Percentiles rank a stretch among this genome's conserved stretches.
Evolutionary conservation across 2,888 invertebrate genomes (phyloP).

Genomic region (Eupithecia vulgata): DNA sequence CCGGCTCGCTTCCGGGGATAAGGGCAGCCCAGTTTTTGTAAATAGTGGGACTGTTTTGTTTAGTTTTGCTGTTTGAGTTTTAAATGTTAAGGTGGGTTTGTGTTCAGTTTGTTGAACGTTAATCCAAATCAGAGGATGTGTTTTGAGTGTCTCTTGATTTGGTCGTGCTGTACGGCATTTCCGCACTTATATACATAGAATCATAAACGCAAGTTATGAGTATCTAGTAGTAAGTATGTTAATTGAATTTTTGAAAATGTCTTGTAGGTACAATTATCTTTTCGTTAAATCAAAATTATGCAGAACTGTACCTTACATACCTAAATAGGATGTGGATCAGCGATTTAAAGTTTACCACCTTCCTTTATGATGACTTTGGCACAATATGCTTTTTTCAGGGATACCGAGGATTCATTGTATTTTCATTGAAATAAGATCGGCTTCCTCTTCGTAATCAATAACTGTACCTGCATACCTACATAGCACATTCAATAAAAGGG

Average conservation of each 20-base stretch:
- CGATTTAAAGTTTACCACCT: no score
- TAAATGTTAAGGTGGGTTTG: neutral
- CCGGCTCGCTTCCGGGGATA: slow-evolving; percentile 35
- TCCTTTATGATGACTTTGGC: no score
- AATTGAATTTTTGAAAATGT: no score
- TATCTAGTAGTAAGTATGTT: no score
- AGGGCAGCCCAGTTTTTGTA: slow-evolving; percentile 31
- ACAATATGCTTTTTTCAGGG: no score
- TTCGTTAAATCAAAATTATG: no score
- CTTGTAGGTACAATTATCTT: no score
- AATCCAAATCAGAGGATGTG: no score
- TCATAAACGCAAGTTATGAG: no score
- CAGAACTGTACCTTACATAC: no score
- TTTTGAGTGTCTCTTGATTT: neutral
- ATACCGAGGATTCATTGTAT: no score
- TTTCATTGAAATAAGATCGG: neutral
- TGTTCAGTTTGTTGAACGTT: neutral
- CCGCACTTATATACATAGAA: neutral
- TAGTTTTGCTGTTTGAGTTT: slow-evolving; percentile 2
- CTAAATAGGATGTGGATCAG: no score
- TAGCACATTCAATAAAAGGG: neutral
- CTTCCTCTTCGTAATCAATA: neutral
- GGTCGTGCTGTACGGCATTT: neutral
- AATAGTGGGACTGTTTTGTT: slow-evolving; percentile 20
- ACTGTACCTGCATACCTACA: neutral